phyloP scores from a whole-genome alignment of 1,140 invertebrate species.

The Linepithema humile region DNA sequence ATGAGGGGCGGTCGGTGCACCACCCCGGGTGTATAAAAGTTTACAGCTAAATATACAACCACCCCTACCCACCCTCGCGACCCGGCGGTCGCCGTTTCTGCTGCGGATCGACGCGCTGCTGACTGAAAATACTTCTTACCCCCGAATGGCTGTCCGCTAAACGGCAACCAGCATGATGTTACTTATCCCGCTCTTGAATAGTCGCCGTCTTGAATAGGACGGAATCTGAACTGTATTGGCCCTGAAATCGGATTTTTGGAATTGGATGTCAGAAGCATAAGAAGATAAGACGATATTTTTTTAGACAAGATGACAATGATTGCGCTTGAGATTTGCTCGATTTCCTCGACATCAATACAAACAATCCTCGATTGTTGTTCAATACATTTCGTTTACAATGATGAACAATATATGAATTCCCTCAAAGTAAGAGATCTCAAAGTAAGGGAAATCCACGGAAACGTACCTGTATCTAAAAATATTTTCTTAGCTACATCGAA shows the following conservation, averaged over 20 bases:
- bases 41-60: conserved; percentile 63
- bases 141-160: background rate
- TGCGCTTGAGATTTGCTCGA: background rate
- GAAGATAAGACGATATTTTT: background rate
- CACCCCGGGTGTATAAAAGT: conserved; percentile 49
- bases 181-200: background rate
- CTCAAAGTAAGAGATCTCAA: too few species aligned
- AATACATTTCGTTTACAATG: too few species aligned
- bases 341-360: background rate
- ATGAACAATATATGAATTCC: too few species aligned
- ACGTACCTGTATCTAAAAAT: background rate
- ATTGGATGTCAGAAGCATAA: background rate
- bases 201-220: background rate
- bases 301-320: background rate
- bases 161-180: background rate
- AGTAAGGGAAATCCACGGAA: too few species aligned
- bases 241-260: too few species aligned
- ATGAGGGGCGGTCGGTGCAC: conserved; percentile 32
- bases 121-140: conserved; percentile 15
- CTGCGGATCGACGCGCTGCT: conserved; percentile 32
- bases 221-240: background rate
- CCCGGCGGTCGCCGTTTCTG: conserved; percentile 16
- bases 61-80: conserved; percentile 41
- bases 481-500: too few species aligned
- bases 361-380: too few species aligned